Conservation (phyloP, 2,888 invertebrate genomes). For the Clunio marinus region DNA sequence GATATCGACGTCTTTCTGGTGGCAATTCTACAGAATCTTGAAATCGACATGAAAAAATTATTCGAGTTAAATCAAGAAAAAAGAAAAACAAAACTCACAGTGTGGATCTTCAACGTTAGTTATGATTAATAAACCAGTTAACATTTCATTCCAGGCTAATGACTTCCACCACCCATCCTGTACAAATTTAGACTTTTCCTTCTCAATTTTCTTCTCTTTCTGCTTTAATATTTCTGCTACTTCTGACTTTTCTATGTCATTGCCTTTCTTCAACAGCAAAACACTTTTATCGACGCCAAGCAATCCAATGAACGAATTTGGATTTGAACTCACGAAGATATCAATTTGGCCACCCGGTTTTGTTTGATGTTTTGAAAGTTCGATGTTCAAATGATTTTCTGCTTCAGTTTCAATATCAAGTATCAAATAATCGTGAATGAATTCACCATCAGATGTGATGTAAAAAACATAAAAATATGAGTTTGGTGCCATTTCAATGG, state of each 20-base stretch:
- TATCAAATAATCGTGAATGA: conserved; percentile 78
- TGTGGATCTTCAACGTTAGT: too few relatives aligned
- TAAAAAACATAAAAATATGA: conserved; percentile 76
- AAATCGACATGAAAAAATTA: too few relatives aligned
- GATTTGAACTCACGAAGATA: conserved; percentile 71
- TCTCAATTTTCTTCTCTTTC: too few relatives aligned
- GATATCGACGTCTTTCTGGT: too few relatives aligned
- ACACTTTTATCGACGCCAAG: conserved; percentile 86
- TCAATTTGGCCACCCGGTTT: conserved; percentile 76
- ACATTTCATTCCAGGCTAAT: too few relatives aligned
- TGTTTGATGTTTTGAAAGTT: conserved; percentile 59
- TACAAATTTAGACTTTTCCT: too few relatives aligned
- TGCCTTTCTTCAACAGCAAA: conserved; percentile 67
- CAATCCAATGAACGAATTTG: conserved; percentile 81
- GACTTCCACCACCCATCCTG: too few relatives aligned
- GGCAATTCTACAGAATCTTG: too few relatives aligned
- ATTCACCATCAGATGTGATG: conserved; percentile 64
- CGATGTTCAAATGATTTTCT: conserved; percentile 72
- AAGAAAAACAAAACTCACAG: too few relatives aligned
- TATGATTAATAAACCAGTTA: too few relatives aligned
- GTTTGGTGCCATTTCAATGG: conserved; percentile 71
- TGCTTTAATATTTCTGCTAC: too few relatives aligned
- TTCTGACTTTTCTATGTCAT: conserved; percentile 46
- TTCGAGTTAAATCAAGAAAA: too few relatives aligned
- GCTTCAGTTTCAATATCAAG: conserved; percentile 72